Evolutionary conservation across 2,888 invertebrate species (phyloP).

Genomic region (Netelia inedita): DNA sequence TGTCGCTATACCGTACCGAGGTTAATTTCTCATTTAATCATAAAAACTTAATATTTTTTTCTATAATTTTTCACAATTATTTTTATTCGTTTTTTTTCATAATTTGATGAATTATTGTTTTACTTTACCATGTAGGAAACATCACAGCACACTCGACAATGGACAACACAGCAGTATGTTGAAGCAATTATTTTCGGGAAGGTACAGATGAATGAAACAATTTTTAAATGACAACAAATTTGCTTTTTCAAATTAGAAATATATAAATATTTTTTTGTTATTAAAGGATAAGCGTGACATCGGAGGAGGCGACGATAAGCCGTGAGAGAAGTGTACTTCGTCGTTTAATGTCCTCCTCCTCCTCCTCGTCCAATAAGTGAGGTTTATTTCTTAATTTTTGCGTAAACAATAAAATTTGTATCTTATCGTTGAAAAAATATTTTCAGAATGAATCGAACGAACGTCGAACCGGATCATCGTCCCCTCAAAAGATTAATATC

Average conservation of each 20-base stretch:
- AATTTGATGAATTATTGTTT: conserved; percentile 28
- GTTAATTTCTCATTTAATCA: conserved; percentile 64
- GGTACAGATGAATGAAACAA: conserved; percentile 64
- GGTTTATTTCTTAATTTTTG: neutral
- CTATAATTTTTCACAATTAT: conserved; percentile 14
- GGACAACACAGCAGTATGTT: conserved; percentile 76
- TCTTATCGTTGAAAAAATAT: neutral
- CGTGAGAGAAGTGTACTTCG: conserved; percentile 78
- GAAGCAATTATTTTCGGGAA: conserved; percentile 80
- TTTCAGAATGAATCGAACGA: conserved; percentile 55
- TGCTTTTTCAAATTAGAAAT: neutral
- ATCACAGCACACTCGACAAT: conserved; percentile 78
- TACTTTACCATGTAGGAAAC: conserved; percentile 72
- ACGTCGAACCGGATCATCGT: conserved; percentile 73
- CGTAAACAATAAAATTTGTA: neutral
- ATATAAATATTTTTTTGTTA: conserved; percentile 9
- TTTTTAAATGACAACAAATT: conserved; percentile 24
- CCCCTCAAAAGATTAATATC: conserved; percentile 83
- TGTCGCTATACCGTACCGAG: conserved; percentile 70
- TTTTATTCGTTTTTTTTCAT: neutral
- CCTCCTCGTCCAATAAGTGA: conserved; percentile 54
- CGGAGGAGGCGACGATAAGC: conserved; percentile 71
- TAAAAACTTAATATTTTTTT: neutral
- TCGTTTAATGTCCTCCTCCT: conserved; percentile 76
- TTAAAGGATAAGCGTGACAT: conserved; percentile 65